phyloP scores from a whole-genome alignment of 2,797 vertebrate species.

The Anolis apletophallus region DNA sequence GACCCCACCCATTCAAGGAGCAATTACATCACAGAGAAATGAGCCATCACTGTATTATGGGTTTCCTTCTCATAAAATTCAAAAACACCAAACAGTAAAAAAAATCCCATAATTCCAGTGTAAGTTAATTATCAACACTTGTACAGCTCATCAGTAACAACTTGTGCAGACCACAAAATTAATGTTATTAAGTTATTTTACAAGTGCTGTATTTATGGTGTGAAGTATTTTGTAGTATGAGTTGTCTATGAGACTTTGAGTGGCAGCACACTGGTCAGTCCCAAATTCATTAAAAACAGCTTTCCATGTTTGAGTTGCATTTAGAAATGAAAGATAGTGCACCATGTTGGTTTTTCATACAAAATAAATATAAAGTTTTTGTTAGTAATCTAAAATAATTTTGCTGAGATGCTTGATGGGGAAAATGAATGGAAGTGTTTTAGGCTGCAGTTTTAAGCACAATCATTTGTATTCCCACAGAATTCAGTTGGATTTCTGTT shows the following conservation, averaged over 20 bases:
- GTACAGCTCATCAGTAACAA: too few species aligned
- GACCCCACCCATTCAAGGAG: too few species aligned
- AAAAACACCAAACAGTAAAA: neutral
- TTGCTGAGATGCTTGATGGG: neutral
- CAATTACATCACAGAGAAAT: too few species aligned
- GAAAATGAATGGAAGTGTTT: neutral
- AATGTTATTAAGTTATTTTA: neutral
- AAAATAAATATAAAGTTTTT: neutral
- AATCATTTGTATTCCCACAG: neutral
- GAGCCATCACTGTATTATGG: too few species aligned
- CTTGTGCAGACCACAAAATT: neutral
- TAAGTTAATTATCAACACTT: neutral
- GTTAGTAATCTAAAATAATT: neutral
- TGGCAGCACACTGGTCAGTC: neutral
- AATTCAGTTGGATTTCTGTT: neutral
- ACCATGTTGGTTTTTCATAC: neutral
- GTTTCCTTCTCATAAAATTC: neutral
- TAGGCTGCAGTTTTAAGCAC: neutral
- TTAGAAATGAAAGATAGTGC: neutral
- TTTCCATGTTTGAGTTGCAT: neutral
- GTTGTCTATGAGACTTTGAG: neutral
- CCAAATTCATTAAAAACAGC: neutral
- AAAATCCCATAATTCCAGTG: neutral
- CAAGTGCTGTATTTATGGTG: neutral
- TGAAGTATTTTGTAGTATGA: neutral